phyloP scores from a whole-genome alignment of 2,113 vertebrate species.

The Scomber scombrus region DNA sequence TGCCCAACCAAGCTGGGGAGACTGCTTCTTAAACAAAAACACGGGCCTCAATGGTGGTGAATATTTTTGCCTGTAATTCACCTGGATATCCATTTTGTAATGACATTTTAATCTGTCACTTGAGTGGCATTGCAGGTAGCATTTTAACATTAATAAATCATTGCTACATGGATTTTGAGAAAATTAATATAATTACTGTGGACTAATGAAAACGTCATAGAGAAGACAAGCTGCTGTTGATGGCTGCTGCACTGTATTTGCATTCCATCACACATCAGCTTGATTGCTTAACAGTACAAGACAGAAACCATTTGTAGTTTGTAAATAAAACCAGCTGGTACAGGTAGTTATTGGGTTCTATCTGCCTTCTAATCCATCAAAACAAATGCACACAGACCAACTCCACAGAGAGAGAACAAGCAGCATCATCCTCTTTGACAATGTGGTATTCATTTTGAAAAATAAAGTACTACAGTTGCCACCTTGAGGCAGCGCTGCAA shows the following conservation, averaged over 20 bases:
- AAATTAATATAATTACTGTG: constrained; percentile 41
- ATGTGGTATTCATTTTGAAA: constrained; percentile 16
- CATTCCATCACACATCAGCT: neutral
- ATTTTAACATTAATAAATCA: constrained; percentile 45
- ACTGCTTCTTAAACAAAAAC: neutral
- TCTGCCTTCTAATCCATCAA: constrained; percentile 8
- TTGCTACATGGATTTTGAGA: constrained; percentile 36
- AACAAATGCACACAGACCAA: neutral
- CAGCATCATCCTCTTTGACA: neutral
- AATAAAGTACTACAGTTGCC: constrained; percentile 12
- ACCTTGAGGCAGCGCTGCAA: constrained; percentile 21
- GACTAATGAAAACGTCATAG: constrained; percentile 41
- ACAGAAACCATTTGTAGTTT: constrained; percentile 20
- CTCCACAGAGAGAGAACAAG: neutral
- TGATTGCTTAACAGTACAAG: constrained; percentile 8
- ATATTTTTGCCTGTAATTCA: neutral
- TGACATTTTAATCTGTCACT: constrained; percentile 42
- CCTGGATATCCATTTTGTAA: constrained; percentile 2
- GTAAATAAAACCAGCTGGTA: constrained; percentile 8
- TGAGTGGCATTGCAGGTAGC: constrained; percentile 12
- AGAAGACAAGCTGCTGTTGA: neutral
- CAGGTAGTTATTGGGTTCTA: neutral
- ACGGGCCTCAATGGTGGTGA: neutral
- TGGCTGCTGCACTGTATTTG: constrained; percentile 3
- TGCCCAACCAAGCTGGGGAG: neutral